Evolutionary conservation across 2,888 invertebrate species (phyloP), one percentile per base, ranked within the genome.

Genomic region (Crossocerus cetratus): DNA sequence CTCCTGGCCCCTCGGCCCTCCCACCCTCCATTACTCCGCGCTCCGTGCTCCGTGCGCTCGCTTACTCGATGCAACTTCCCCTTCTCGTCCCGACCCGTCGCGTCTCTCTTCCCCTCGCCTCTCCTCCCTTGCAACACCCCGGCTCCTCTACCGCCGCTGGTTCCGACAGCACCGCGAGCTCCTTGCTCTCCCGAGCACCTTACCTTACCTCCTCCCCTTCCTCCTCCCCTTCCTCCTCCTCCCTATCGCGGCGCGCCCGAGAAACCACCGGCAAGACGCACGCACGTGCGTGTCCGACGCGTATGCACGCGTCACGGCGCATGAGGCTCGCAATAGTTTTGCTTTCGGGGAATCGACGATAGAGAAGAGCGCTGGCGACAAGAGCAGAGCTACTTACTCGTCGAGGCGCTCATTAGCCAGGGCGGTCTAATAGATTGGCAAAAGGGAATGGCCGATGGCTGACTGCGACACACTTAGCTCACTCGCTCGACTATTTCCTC

Each of bases 11-110:
- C 44, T 43, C 54, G 11, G 11, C n/a, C 64, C 44, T 54, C 44
- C 11, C 44, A 45, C 43, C 60, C 32, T 18, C 60, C n/a, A 2
- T 5, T 58, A 42, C 54, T 22, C 56, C 32, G 21, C 22, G 8
- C n/a, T n/a, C n/a, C 44, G 53, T 59, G 32, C 23, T 4, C 60
- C 60, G 14, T 32, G 11, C 43, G 2, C 63, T 18, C 74, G 76
- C 55, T 69, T 57, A 65, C 77, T 66, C 71, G 77, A 66, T 72
- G 77, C 65, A 58, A 58, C 67, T 54, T 23, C 20, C n/a, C n/a
- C 54, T 44, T 21, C 58, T 0, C 1, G 16, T 14, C 3, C 5
- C 43, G 58, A 13, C 32, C n/a, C 20, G 22, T 23, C 14, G 3
- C 21, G 11, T 14, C 13, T 13, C 44, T 20, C 49, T 3, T 21